These are phyloP conservation scores for Catocala fraxini DNA, from an alignment of 2,888 invertebrate genomes.

Conservation along the genomic window DNA sequence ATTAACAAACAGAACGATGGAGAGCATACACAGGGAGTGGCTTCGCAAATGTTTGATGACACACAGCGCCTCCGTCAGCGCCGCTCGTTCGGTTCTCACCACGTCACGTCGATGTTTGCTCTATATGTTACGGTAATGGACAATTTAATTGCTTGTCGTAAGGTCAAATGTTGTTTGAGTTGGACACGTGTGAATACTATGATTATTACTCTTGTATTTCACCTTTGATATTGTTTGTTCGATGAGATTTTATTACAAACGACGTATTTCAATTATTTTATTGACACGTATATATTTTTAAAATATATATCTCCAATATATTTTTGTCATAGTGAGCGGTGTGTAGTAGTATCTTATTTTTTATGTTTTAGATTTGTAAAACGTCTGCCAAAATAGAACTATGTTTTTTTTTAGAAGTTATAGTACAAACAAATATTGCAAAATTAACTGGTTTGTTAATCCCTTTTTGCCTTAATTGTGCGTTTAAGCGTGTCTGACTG, in stretches of 20 bases:
- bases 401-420: no score
- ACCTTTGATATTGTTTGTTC: not conserved
- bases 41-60: constrained; percentile 72
- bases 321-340: no score
- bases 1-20: constrained; percentile 65
- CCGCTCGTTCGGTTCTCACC: constrained; percentile 59
- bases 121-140: constrained; percentile 80
- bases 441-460: no score
- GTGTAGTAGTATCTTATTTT: no score
- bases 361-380: no score
- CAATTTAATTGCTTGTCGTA: constrained; percentile 72
- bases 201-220: constrained; percentile 11
- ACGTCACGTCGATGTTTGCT: constrained; percentile 61
- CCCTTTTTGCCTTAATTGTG: no score
- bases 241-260: not conserved
- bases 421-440: no score
- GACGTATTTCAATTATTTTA: no score
- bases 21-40: constrained; percentile 71
- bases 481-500: no score
- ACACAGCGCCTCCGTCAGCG: constrained; percentile 57
- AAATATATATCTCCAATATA: no score
- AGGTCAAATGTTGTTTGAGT: constrained; percentile 65
- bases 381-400: no score
- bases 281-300: no score
- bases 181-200: constrained; percentile 42